Conservation (phyloP, 2,888 invertebrate genomes). For the Diaprepes abbreviatus region DNA sequence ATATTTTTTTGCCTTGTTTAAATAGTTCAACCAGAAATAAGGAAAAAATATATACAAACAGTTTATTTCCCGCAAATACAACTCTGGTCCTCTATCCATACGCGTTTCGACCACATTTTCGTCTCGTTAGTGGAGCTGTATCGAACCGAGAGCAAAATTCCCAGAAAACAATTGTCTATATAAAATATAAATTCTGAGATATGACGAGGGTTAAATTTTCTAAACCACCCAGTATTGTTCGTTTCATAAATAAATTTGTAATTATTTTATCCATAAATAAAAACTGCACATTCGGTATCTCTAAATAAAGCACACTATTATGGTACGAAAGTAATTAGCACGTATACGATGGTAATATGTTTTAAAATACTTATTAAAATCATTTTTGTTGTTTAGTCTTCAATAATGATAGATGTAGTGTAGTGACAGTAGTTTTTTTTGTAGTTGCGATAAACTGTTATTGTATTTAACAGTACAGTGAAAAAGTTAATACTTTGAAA, state of each 20-base stretch:
- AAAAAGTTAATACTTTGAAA: background rate
- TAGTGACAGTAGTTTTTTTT: background rate
- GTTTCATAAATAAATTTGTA: background rate
- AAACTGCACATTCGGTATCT: constrained; percentile 8
- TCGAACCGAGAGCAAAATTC: no score
- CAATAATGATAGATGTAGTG: constrained; percentile 1
- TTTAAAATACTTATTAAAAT: constrained; percentile 13
- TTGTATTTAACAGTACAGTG: background rate
- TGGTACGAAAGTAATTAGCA: constrained; percentile 13
- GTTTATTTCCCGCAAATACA: no score
- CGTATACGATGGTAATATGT: constrained; percentile 5
- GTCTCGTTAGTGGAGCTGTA: no score
- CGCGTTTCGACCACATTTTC: no score
- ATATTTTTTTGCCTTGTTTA: no score
- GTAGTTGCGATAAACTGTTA: no score
- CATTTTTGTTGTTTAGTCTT: constrained; percentile 3
- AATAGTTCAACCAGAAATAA: no score
- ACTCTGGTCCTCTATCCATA: no score
- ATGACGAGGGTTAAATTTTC: no score
- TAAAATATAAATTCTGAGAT: no score
- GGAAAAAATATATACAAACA: no score
- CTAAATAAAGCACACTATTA: constrained; percentile 3
- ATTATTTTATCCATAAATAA: constrained; percentile 4
- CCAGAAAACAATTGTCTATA: no score
- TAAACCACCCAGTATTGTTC: constrained; percentile 1